Base-by-base conservation (phyloP, 2,888 invertebrate genomes). In the Melitaea athalia region DNA sequence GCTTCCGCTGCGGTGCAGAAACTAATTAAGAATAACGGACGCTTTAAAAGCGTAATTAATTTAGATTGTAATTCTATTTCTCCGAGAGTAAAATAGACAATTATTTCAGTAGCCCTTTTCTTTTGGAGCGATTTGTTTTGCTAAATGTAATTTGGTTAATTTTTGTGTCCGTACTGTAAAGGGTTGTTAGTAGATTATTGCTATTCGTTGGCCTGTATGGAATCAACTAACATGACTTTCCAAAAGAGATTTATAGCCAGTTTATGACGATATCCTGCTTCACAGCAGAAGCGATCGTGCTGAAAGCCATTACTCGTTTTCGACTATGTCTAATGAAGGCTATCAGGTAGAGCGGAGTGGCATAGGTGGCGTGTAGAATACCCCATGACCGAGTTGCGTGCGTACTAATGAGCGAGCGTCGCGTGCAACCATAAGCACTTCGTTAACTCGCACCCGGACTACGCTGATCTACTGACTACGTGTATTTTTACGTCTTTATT, bases 11-110 rank as follows among this genome's bases (percentile, higher is more conserved):
- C 91, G 92, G 92, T 91, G 92, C 92, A 90, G 88, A 91, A 92
- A 92, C 92, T 92, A 92, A 92, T 92, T 92, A 92, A 92, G 92
- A 92, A 92, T 92, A 92, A 92, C 92, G 92, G 92, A 92, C 92
- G 92, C 89, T 92, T 92, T 92, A 92, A 92, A 92, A 89, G 91
- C 92, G 91, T 92, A 92, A 92, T 92, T 92, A 92, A 92, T 92
- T 92, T 92, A 92, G 90, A 92, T 92, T 92, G 92, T 92, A 92
- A 92, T 92, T 92, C 92, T 92, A 92, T 92, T 92, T 92, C 92
- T 88, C 88, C 83, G 85, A 83, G 89, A 92, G 88, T 89, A 91
- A 92, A 89, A 90, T 88, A 91, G 91, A 92, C 92, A 91, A 92
- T 92, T 91, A 92, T 92, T 92, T 91, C 82, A 86, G 91, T 91